Conservation (phyloP, 2,113 vertebrate species). For the Bufo bufo region DNA sequence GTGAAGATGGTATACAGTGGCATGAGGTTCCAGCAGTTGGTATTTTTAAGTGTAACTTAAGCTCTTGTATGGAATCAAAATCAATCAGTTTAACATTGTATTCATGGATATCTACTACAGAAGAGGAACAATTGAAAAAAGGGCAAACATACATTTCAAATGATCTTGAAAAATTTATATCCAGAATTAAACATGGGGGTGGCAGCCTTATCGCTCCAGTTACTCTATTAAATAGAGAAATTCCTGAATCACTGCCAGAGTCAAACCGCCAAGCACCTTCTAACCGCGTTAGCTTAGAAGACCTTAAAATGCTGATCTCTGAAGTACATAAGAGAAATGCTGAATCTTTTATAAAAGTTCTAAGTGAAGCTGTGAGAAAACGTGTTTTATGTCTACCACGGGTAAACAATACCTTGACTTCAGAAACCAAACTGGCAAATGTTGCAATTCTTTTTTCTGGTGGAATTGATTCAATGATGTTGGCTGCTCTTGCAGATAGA, state of each 20-base stretch:
- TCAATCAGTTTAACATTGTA: constrained; percentile 75
- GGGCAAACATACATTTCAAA: constrained; percentile 62
- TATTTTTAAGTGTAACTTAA: constrained; percentile 85
- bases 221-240: constrained; percentile 76
- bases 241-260: constrained; percentile 57
- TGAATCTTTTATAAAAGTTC: constrained; percentile 74
- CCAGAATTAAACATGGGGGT: constrained; percentile 66
- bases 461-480: constrained; percentile 90
- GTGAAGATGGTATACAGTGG: constrained; percentile 76
- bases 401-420: constrained; percentile 18
- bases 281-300: constrained; percentile 58
- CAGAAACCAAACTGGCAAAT: constrained; percentile 62
- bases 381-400: constrained; percentile 77
- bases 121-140: constrained; percentile 49
- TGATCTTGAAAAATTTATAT: constrained; percentile 67
- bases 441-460: constrained; percentile 92
- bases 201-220: constrained; percentile 75
- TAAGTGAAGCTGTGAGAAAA: constrained; percentile 78
- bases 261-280: neutral
- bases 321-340: constrained; percentile 66
- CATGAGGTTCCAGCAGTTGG: constrained; percentile 87
- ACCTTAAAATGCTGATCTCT: constrained; percentile 73
- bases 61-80: constrained; percentile 61
- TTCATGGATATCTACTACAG: constrained; percentile 75
- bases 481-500: constrained; percentile 85